These are phyloP conservation scores for Lates japonicus DNA, from an alignment of 2,797 vertebrate genomes.

Conservation along the genomic window DNA sequence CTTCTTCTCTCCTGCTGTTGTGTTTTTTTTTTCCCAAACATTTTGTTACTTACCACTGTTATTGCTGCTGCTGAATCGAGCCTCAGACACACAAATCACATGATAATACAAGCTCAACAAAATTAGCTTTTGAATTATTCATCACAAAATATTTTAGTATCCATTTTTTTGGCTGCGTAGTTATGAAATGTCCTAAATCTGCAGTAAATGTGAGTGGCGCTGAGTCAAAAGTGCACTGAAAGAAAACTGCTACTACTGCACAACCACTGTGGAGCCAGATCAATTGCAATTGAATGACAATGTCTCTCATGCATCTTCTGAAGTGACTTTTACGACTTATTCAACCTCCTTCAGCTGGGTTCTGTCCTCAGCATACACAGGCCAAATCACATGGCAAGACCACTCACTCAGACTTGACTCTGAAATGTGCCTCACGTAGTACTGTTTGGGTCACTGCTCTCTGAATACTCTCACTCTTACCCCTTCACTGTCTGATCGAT, in stretches of 20 bases:
- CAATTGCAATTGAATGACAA: slow-evolving; percentile 16
- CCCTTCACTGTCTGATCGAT: slow-evolving; percentile 16
- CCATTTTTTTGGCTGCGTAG: not conserved
- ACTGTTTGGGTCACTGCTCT: slow-evolving; percentile 45
- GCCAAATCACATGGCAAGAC: slow-evolving; percentile 11
- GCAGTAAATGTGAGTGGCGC: not conserved
- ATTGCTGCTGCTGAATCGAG: slow-evolving; percentile 17
- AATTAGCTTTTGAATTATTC: slow-evolving; percentile 2
- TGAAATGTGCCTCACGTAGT: slow-evolving; percentile 76
- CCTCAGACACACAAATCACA: slow-evolving; percentile 20
- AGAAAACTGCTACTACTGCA: slow-evolving; percentile 13
- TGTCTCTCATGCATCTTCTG: slow-evolving; percentile 22
- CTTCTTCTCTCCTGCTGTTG: not conserved
- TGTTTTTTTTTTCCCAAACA: not conserved
- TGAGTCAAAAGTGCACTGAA: slow-evolving; percentile 20
- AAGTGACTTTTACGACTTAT: slow-evolving; percentile 20
- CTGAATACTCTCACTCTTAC: no score
- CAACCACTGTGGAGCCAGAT: slow-evolving; percentile 20
- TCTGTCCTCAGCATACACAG: slow-evolving; percentile 17
- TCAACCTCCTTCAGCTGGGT: not conserved
- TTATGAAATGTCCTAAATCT: not conserved
- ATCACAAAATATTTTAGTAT: not conserved
- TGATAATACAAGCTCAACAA: slow-evolving; percentile 3
- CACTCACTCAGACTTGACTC: slow-evolving; percentile 39
- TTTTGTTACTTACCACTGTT: not conserved